Percentiles rank a stretch among this genome's conserved stretches.
These are phyloP conservation scores for Clusia tigrina DNA, from an alignment of 2,888 invertebrate genomes.

Conservation along the genomic window DNA sequence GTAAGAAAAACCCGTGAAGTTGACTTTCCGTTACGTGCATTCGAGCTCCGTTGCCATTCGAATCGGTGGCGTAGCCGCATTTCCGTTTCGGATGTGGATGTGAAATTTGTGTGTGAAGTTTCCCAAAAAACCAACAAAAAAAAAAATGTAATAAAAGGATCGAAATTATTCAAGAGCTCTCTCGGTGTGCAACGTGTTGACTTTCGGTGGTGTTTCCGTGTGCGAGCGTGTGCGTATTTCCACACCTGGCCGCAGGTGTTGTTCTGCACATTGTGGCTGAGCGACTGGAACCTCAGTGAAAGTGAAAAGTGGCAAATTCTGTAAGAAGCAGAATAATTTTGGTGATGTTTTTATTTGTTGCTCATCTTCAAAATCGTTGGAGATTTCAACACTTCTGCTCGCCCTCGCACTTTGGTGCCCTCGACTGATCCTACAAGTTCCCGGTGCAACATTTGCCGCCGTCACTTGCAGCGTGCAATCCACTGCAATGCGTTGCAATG, in stretches of 20 bases:
- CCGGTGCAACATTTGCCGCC: conserved; percentile 12
- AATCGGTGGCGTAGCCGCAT: not conserved
- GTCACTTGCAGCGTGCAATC: conserved; percentile 2
- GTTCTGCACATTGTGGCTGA: too few relatives aligned
- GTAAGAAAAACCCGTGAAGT: too few relatives aligned
- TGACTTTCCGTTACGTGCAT: not conserved
- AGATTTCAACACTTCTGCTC: too few relatives aligned
- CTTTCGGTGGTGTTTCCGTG: conserved; percentile 23
- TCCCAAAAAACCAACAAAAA: conserved; percentile 7
- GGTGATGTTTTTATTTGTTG: not conserved
- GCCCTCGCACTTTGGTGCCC: too few relatives aligned
- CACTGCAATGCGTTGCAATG: not conserved
- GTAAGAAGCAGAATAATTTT: not conserved
- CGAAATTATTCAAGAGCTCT: too few relatives aligned
- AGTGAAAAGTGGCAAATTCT: conserved; percentile 1
- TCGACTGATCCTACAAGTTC: too few relatives aligned
- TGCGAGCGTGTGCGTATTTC: conserved; percentile 1
- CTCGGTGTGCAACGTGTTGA: too few relatives aligned
- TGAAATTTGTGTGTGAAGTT: not conserved
- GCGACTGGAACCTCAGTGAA: too few relatives aligned
- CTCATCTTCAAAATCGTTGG: too few relatives aligned
- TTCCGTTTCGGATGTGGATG: conserved; percentile 14
- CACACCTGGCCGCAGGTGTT: not conserved
- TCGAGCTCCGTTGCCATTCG: not conserved
- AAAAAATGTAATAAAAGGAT: conserved; percentile 1